Evolutionary conservation across 1,140 invertebrate species (phyloP).

Genomic region (Scaptomyza pallida): DNA sequence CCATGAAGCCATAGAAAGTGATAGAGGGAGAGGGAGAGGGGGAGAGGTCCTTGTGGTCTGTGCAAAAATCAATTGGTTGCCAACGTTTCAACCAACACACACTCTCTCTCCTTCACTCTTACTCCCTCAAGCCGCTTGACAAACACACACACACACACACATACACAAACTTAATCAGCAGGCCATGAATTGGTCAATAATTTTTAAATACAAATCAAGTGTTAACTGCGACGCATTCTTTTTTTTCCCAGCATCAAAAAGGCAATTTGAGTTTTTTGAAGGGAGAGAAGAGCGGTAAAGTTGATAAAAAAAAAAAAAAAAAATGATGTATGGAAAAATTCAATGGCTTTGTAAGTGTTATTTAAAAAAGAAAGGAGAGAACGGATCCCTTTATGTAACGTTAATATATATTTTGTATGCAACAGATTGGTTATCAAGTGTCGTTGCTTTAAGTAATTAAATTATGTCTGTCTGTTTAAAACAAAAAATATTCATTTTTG

Average conservation of each 20-base stretch:
- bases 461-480: background rate
- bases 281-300: too few relatives aligned
- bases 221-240: constrained; percentile 65
- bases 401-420: background rate
- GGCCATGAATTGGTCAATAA: constrained; percentile 76
- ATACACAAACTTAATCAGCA: constrained; percentile 75
- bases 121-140: constrained; percentile 45
- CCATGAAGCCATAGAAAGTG: constrained; percentile 26
- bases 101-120: background rate
- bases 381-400: background rate
- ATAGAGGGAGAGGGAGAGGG: too few relatives aligned
- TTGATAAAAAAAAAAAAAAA: constrained; percentile 2
- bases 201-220: constrained; percentile 82
- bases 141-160: constrained; percentile 47
- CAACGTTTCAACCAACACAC: constrained; percentile 7
- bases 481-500: too few relatives aligned
- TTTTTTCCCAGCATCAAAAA: background rate
- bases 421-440: constrained; percentile 6
- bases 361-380: background rate
- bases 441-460: background rate
- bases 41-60: constrained; percentile 53
- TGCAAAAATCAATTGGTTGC: constrained; percentile 69
- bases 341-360: constrained; percentile 2
- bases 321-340: constrained; percentile 6
- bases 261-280: background rate